These are phyloP conservation scores for Tenthredo mesomela DNA, from an alignment of 2,888 invertebrate species.

Conservation along the genomic window DNA sequence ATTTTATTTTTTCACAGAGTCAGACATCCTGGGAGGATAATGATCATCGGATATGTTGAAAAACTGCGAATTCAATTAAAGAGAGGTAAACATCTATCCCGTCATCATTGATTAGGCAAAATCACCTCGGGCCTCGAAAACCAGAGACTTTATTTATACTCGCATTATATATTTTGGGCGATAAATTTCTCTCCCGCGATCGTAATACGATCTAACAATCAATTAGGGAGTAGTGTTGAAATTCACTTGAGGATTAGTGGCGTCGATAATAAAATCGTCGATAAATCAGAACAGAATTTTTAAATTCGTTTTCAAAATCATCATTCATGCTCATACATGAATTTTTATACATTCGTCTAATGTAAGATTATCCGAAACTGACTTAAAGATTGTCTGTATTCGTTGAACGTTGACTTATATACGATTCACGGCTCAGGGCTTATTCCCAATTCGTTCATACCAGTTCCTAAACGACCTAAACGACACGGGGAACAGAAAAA, in stretches of 20 bases:
- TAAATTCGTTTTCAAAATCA: neutral
- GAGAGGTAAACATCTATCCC: neutral
- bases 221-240: neutral
- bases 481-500: neutral
- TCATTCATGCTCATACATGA: neutral
- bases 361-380: neutral
- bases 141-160: neutral
- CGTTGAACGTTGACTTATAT: neutral
- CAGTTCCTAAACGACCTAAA: slow-evolving; percentile 9
- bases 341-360: neutral
- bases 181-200: neutral
- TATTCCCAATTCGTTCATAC: neutral
- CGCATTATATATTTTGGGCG: neutral
- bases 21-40: neutral
- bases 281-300: slow-evolving; percentile 18
- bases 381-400: neutral
- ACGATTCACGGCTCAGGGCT: neutral
- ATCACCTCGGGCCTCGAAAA: neutral
- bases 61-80: neutral
- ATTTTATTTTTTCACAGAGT: neutral
- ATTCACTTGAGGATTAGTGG: neutral
- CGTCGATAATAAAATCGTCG: neutral
- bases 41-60: neutral
- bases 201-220: neutral
- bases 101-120: neutral